Conservation (phyloP, 2,888 invertebrate species). For the Leptinotarsa peninsularis region DNA sequence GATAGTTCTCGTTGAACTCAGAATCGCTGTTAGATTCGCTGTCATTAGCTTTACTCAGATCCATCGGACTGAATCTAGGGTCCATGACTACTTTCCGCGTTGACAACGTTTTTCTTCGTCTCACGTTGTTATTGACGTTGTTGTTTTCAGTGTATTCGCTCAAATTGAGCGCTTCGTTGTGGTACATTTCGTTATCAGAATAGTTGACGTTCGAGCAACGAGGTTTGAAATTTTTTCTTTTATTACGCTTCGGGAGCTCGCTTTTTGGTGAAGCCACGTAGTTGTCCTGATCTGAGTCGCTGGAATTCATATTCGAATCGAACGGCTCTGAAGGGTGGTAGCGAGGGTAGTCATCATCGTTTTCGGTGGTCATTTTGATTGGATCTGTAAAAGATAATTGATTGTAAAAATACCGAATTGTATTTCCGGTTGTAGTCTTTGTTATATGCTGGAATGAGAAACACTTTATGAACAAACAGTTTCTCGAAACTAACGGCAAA, state of each 20-base stretch:
- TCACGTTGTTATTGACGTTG: slow-evolving; percentile 59
- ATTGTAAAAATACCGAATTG: no score
- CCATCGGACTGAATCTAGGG: slow-evolving; percentile 60
- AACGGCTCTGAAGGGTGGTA: slow-evolving; percentile 52
- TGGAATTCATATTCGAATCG: slow-evolving; percentile 66
- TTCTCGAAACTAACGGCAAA: slow-evolving; percentile 29
- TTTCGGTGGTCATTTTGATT: slow-evolving; percentile 62
- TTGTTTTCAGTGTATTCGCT: slow-evolving; percentile 59
- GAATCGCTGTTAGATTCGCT: slow-evolving; percentile 59
- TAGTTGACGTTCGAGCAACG: slow-evolving; percentile 72
- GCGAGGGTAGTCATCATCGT: slow-evolving; percentile 59
- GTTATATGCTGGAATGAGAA: neutral
- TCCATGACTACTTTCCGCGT: slow-evolving; percentile 58
- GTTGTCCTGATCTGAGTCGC: slow-evolving; percentile 69
- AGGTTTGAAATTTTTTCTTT: slow-evolving; percentile 83
- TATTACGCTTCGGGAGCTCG: slow-evolving; percentile 76
- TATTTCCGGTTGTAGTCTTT: no score
- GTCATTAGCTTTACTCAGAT: slow-evolving; percentile 63
- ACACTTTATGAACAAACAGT: neutral
- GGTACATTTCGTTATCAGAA: slow-evolving; percentile 64
- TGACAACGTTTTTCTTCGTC: slow-evolving; percentile 58
- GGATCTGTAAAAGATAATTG: slow-evolving; percentile 59
- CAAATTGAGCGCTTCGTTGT: slow-evolving; percentile 51
- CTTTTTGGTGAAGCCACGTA: slow-evolving; percentile 61
- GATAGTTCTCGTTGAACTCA: slow-evolving; percentile 56